phyloP scores from a whole-genome alignment of 2,888 invertebrate species.

The Oxystoma pomonae region DNA sequence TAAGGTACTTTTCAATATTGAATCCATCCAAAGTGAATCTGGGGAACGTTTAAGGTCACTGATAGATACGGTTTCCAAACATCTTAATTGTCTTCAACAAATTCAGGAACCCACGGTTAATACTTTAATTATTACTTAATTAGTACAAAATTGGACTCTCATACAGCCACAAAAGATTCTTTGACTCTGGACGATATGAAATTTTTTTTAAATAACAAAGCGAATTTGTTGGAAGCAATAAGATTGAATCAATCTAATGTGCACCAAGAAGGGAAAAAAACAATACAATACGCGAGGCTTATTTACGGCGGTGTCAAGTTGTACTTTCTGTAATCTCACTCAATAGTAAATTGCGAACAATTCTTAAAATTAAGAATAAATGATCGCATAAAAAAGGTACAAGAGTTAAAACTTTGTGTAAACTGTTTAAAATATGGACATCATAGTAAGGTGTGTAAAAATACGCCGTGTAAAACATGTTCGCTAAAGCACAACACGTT shows the following conservation, averaged over 20 bases:
- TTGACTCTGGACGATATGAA: conserved; percentile 3
- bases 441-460: neutral
- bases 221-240: conserved; percentile 8
- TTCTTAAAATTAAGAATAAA: conserved; percentile 5
- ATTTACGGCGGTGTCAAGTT: neutral
- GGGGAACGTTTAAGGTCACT: neutral
- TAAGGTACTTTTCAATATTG: conserved; percentile 6
- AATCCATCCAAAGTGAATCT: conserved; percentile 3
- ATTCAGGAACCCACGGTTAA: conserved; percentile 5
- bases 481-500: neutral
- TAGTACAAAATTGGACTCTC: conserved; percentile 7
- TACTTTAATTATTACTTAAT: conserved; percentile 13
- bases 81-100: conserved; percentile 5
- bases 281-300: neutral
- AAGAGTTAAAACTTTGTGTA: neutral
- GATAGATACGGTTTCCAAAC: conserved; percentile 7
- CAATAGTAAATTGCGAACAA: neutral
- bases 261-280: neutral
- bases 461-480: neutral
- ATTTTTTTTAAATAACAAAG: conserved; percentile 5
- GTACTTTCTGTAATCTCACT: conserved; percentile 1
- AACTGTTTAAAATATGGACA: conserved; percentile 4
- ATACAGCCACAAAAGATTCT: neutral
- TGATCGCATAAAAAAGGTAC: conserved; percentile 1
- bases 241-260: neutral